Conservation (phyloP, 2,113 vertebrate species). For the Ahaetulla prasina region DNA sequence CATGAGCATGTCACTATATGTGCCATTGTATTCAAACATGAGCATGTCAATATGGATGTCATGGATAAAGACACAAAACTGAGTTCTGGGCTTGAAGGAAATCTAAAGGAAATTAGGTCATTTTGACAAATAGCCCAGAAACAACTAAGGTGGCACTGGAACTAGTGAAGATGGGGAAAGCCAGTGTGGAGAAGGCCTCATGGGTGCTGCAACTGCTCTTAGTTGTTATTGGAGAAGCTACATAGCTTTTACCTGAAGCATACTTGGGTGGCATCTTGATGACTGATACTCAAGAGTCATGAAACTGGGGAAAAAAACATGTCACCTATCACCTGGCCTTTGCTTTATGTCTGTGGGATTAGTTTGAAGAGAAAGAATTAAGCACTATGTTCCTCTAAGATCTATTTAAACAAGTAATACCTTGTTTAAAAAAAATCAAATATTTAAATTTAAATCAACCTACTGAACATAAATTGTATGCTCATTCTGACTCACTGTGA, state of each 20-base stretch:
- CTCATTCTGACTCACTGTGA: background rate
- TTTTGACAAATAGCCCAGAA: background rate
- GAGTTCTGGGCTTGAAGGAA: background rate
- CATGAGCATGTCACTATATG: background rate
- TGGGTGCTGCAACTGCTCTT: background rate
- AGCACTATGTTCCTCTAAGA: background rate
- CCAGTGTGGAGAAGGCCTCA: background rate
- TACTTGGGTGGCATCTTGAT: background rate
- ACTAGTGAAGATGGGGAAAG: background rate
- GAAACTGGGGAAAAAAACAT: background rate
- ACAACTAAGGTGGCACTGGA: background rate
- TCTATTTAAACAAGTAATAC: background rate
- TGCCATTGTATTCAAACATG: too few relatives aligned
- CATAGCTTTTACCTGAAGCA: background rate
- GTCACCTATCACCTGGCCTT: background rate
- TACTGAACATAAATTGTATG: background rate
- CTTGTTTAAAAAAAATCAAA: background rate
- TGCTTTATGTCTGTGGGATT: background rate
- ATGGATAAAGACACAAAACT: background rate
- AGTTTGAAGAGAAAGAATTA: background rate
- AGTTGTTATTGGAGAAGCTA: background rate
- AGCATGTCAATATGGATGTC: background rate
- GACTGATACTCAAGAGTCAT: background rate
- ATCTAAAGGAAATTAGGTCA: background rate
- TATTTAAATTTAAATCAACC: background rate